These are phyloP conservation scores for Sinodicranocentrus sp. DNA, from an alignment of 2,888 invertebrate genomes.

Conservation along the genomic window DNA sequence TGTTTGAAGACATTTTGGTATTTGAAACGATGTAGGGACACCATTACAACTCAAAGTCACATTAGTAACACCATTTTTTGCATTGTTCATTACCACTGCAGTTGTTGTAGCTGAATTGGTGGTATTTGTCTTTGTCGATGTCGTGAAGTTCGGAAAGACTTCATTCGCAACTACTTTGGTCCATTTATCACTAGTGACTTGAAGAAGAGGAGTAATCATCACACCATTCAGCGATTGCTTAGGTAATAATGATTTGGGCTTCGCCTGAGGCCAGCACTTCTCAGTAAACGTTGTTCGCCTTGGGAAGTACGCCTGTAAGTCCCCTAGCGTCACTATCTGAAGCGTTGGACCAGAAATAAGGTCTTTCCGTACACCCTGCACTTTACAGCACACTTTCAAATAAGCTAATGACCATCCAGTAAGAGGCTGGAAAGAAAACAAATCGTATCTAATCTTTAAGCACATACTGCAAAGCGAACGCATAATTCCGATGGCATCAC, in stretches of 20 bases:
- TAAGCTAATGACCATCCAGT: constrained; percentile 96
- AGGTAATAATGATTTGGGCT: constrained; percentile 72
- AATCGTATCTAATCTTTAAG: not conserved
- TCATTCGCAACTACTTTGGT: constrained; percentile 56
- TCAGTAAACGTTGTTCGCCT: constrained; percentile 90
- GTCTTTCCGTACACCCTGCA: constrained; percentile 94
- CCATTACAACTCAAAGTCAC: constrained; percentile 49
- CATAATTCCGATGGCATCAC: too few relatives aligned
- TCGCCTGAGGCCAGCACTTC: constrained; percentile 89
- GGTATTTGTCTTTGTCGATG: not conserved
- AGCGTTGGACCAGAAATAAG: constrained; percentile 94
- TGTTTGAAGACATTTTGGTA: constrained; percentile 49
- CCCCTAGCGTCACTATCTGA: constrained; percentile 92
- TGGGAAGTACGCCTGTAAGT: constrained; percentile 94
- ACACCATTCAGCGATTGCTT: constrained; percentile 57
- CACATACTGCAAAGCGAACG: not conserved
- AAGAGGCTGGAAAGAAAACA: constrained; percentile 78
- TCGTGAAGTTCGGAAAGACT: constrained; percentile 49
- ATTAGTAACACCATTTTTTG: constrained; percentile 46
- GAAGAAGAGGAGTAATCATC: constrained; percentile 2
- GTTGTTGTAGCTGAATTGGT: constrained; percentile 27
- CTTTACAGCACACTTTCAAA: constrained; percentile 95
- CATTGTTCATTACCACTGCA: constrained; percentile 33
- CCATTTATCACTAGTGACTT: constrained; percentile 60
- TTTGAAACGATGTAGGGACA: constrained; percentile 28